Conservation (phyloP, 2,888 invertebrate species). For the Oligia strigilis region DNA sequence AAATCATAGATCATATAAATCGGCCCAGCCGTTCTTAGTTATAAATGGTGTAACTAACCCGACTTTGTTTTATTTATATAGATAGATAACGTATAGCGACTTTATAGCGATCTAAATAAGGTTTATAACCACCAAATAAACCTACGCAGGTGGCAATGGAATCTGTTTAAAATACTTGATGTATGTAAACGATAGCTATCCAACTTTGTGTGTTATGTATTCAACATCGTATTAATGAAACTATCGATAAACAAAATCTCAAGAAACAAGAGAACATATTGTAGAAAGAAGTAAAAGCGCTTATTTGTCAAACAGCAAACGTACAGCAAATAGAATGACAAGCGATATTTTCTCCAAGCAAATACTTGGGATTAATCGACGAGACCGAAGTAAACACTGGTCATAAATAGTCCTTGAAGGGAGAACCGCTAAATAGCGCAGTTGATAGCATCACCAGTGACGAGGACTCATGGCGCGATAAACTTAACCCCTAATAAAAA, state of each 20-base stretch:
- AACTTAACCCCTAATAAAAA: slow-evolving; percentile 85
- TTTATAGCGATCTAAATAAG: not conserved
- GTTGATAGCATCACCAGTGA: slow-evolving; percentile 83
- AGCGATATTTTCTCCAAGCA: slow-evolving; percentile 53
- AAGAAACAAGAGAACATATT: slow-evolving; percentile 1
- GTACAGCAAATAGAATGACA: slow-evolving; percentile 42
- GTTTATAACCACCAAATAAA: not conserved
- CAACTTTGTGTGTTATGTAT: slow-evolving; percentile 7
- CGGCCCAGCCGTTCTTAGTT: too few relatives aligned
- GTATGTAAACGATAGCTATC: slow-evolving; percentile 13
- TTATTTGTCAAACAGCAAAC: slow-evolving; percentile 23
- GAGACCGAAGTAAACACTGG: slow-evolving; percentile 71
- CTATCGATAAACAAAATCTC: not conserved
- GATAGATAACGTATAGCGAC: not conserved
- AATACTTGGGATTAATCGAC: slow-evolving; percentile 72
- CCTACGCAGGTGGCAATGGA: slow-evolving; percentile 13
- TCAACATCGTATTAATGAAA: slow-evolving; percentile 1
- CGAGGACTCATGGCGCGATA: slow-evolving; percentile 83
- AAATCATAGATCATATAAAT: too few relatives aligned
- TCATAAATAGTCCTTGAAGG: slow-evolving; percentile 73
- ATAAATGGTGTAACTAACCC: too few relatives aligned
- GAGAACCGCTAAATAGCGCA: slow-evolving; percentile 78
- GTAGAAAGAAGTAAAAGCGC: slow-evolving; percentile 19
- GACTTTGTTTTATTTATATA: too few relatives aligned
- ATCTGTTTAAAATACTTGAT: slow-evolving; percentile 23